Conservation (phyloP, 1,140 invertebrate species). For the Eciton burchellii region DNA sequence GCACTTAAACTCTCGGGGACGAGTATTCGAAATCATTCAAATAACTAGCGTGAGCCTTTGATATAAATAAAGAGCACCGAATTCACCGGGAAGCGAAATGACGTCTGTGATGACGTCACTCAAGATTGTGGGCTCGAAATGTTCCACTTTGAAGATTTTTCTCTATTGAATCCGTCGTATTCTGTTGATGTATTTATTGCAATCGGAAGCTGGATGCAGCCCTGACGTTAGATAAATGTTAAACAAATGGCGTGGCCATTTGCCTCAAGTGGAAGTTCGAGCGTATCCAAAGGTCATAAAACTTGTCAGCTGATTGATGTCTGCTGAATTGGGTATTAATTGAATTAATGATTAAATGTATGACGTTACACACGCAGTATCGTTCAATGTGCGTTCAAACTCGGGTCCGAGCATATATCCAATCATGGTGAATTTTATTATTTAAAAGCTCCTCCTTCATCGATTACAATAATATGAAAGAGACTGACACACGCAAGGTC, state of each 20-base stretch:
- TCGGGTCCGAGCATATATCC: not conserved
- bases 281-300: constrained; percentile 2
- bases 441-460: not conserved
- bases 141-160: constrained; percentile 1
- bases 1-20: not conserved
- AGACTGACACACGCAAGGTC: constrained; percentile 27
- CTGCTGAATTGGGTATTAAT: constrained; percentile 34
- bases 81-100: too few relatives aligned
- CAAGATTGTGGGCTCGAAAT: constrained; percentile 9
- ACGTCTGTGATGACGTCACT: not conserved
- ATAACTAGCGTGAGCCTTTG: not conserved
- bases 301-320: constrained; percentile 31
- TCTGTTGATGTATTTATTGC: constrained; percentile 13
- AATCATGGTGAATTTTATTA: not conserved
- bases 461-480: constrained; percentile 10
- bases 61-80: too few relatives aligned
- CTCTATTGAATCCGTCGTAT: too few relatives aligned
- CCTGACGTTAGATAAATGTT: not conserved
- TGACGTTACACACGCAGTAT: not conserved
- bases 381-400: not conserved
- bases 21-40: constrained; percentile 13
- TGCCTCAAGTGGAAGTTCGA: constrained; percentile 10
- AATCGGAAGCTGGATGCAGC: not conserved
- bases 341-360: constrained; percentile 30
- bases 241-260: not conserved